A percentile compares a stretch with the other conserved stretches of the same genome.
These are phyloP conservation scores for Drosophila ambigua DNA, from an alignment of 1,140 invertebrate genomes.

Conservation along the genomic window DNA sequence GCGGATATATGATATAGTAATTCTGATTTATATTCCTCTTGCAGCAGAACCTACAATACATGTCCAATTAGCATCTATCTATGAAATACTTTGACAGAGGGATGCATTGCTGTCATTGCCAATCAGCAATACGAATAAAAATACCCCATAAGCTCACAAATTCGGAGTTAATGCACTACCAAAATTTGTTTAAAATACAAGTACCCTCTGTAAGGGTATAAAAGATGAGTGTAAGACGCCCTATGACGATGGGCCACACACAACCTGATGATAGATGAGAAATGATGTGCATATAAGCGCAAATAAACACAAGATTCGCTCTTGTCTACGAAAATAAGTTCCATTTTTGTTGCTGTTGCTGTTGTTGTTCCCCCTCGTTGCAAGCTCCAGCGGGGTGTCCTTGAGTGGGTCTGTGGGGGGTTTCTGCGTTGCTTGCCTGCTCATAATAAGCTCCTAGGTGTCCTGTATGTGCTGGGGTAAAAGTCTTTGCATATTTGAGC, in stretches of 20 bases:
- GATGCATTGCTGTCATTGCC: no score
- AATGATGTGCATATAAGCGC: constrained; percentile 80
- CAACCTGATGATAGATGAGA: constrained; percentile 64
- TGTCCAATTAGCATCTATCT: no score
- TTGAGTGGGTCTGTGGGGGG: constrained; percentile 10
- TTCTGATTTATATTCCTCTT: no score
- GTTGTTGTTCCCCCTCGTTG: neutral
- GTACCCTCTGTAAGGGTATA: no score
- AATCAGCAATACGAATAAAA: no score
- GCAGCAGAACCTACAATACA: neutral
- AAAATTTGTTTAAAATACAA: no score
- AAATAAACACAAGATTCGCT: constrained; percentile 74
- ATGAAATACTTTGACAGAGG: no score
- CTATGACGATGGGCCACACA: neutral
- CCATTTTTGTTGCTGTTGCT: constrained; percentile 26
- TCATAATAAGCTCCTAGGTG: constrained; percentile 66
- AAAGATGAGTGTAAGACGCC: no score
- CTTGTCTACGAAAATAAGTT: constrained; percentile 64
- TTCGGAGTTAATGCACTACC: no score
- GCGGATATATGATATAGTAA: neutral
- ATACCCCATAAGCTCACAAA: no score
- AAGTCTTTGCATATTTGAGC: constrained; percentile 79
- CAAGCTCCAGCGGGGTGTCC: constrained; percentile 32
- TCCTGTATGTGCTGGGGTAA: constrained; percentile 28
- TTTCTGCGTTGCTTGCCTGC: constrained; percentile 15